phyloP scores from a whole-genome alignment of 2,113 vertebrate species.

The Grus americana region DNA sequence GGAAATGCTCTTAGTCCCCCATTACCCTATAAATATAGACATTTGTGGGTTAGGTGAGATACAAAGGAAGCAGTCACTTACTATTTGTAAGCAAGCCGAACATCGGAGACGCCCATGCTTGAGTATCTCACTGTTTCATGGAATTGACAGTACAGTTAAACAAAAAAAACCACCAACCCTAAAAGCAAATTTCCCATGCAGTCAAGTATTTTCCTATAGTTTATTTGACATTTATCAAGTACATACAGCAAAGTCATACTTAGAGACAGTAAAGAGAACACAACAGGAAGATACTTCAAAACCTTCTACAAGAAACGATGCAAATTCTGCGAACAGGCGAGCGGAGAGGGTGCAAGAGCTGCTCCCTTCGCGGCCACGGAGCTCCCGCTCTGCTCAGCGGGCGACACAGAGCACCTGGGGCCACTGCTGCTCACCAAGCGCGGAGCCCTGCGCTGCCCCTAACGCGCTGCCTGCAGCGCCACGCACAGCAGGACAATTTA shows the following conservation, averaged over 20 bases:
- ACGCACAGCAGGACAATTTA: neutral
- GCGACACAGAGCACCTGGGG: neutral
- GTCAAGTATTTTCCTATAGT: neutral
- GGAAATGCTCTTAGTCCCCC: neutral
- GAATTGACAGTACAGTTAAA: neutral
- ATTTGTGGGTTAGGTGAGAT: neutral
- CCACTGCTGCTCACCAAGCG: neutral
- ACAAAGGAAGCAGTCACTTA: neutral
- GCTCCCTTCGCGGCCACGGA: neutral
- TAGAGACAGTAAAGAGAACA: neutral
- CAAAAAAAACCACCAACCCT: neutral
- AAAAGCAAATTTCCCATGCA: neutral
- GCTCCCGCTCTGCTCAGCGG: neutral
- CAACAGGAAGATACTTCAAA: neutral
- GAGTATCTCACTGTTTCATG: neutral
- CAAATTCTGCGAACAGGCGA: neutral
- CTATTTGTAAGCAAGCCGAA: neutral
- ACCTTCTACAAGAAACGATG: neutral
- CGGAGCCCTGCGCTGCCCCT: neutral
- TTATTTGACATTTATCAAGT: neutral
- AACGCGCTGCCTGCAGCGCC: too few species aligned
- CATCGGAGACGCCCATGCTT: neutral
- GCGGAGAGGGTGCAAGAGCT: neutral
- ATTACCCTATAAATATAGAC: neutral
- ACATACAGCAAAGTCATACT: neutral